Evolutionary conservation across 2,888 invertebrate genomes (phyloP), one percentile per base, ranked within the genome.

Genomic region (Gastrophysa polygoni): DNA sequence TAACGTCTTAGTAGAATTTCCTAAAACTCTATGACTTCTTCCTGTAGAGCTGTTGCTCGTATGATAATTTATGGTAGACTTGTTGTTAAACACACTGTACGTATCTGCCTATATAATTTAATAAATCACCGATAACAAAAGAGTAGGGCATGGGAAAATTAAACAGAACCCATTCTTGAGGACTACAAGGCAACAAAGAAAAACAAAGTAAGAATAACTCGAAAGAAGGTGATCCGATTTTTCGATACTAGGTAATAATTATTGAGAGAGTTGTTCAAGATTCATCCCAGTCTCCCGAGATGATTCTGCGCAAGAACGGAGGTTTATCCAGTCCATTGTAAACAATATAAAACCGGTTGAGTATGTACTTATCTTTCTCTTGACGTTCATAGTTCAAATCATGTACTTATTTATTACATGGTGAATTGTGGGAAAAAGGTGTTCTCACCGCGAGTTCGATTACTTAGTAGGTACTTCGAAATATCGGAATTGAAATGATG

Each of bases 281-380:
- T 67, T 62, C 58, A 67, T 65, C 61, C 67, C 64, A 61, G 61
- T 65, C 65, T 67, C 67, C 68, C 66, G 65, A 69, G 68, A 71
- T 59, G 69, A 70, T 64, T 63, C 57, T 67, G 67, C 64, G 64
- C 67, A 65, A 68, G 60, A 63, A 60, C 61, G 52, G 57, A 65
- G 57, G 57, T 68, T 66, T 61, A 66, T 72, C 71, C 63, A 67
- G 66, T 63, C 68, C 68, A 71, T 68, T 73, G 71, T 73, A 75
- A 75, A 75, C 74, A 76, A 74, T 75, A 75, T 72, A 72, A 75
- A 77, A 78, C 78, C 77, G 78, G 78, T 78, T 75, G 71, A 74
- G 71, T 70, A 67, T 62, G 66, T 69, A 24, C 7, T 71, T 71
- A 70, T 72, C 70, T 71, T 70, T 73, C 68, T 65, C 68, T 65